Evolutionary conservation across 2,888 invertebrate species (phyloP).

Genomic region (Dermolepida albohirtum): DNA sequence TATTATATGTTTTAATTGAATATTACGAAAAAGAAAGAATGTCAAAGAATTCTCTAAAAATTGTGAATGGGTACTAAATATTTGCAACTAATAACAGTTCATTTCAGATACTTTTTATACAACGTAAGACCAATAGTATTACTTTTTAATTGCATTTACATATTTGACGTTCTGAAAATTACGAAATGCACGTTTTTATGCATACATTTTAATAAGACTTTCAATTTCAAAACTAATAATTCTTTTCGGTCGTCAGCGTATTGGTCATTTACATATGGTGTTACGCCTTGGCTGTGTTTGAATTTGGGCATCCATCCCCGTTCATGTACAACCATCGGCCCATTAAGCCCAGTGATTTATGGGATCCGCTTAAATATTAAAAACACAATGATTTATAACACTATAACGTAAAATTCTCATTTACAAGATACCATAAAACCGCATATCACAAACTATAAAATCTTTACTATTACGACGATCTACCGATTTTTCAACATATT

Average conservation of each 20-base stretch:
- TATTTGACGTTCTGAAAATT: too few relatives aligned
- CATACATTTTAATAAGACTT: background rate
- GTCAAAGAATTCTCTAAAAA: too few relatives aligned
- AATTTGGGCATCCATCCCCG: constrained; percentile 10
- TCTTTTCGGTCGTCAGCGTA: constrained; percentile 11
- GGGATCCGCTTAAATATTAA: constrained; percentile 33
- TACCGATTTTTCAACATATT: constrained; percentile 27
- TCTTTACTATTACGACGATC: constrained; percentile 14
- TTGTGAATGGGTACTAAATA: too few relatives aligned
- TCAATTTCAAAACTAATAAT: constrained; percentile 7
- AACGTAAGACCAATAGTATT: too few relatives aligned
- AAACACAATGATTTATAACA: constrained; percentile 39
- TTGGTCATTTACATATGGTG: constrained; percentile 26
- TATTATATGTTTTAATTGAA: too few relatives aligned
- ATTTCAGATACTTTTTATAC: too few relatives aligned
- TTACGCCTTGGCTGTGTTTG: constrained; percentile 24
- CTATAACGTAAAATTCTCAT: constrained; percentile 33
- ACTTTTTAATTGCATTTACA: too few relatives aligned
- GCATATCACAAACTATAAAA: constrained; percentile 36
- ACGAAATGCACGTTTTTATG: background rate
- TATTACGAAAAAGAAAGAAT: too few relatives aligned
- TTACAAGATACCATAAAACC: constrained; percentile 34
- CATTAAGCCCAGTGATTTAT: constrained; percentile 23
- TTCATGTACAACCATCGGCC: constrained; percentile 6
- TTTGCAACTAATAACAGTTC: too few relatives aligned